A percentile compares a stretch with the other conserved stretches of the same genome.
phyloP scores from a whole-genome alignment of 1,140 invertebrate species.

The Carposina sasakii region DNA sequence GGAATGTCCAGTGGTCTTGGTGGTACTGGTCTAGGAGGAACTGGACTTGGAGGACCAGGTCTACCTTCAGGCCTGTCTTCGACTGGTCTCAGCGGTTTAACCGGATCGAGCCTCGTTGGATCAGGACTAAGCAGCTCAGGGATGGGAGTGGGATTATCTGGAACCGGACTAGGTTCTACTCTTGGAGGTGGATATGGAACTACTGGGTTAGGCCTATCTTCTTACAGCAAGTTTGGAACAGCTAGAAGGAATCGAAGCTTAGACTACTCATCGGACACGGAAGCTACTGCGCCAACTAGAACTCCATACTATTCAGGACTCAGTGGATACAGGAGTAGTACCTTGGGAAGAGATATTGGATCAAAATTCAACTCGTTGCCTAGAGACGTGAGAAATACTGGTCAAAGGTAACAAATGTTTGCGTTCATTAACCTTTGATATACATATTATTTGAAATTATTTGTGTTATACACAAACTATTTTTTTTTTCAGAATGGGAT shows the following conservation, averaged over 20 bases:
- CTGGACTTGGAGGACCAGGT: conserved; percentile 41
- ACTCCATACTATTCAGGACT: conserved; percentile 81
- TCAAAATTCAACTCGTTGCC: conserved; percentile 84
- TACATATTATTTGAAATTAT: background rate
- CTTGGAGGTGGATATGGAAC: conserved; percentile 73
- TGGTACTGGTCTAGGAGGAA: conserved; percentile 38
- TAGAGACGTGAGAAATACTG: conserved; percentile 78
- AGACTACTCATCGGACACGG: conserved; percentile 95
- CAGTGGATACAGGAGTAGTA: conserved; percentile 65
- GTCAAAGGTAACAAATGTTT: conserved; percentile 46
- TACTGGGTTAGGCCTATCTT: conserved; percentile 57
- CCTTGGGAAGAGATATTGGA: conserved; percentile 71
- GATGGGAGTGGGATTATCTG: conserved; percentile 46
- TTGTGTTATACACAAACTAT: background rate
- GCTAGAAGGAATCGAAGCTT: conserved; percentile 82
- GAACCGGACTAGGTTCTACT: conserved; percentile 50
- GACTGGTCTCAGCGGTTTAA: conserved; percentile 52
- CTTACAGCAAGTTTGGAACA: conserved; percentile 60
- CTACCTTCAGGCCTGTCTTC: conserved; percentile 54
- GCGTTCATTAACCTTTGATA: background rate
- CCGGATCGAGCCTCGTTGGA: conserved; percentile 57
- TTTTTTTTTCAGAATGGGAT: conserved; percentile 43
- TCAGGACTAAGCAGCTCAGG: conserved; percentile 55
- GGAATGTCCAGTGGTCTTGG: conserved; percentile 51
- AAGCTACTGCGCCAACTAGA: conserved; percentile 86